Evolutionary conservation across 2,113 vertebrate species (phyloP).

Genomic region (Chamaea fasciata): DNA sequence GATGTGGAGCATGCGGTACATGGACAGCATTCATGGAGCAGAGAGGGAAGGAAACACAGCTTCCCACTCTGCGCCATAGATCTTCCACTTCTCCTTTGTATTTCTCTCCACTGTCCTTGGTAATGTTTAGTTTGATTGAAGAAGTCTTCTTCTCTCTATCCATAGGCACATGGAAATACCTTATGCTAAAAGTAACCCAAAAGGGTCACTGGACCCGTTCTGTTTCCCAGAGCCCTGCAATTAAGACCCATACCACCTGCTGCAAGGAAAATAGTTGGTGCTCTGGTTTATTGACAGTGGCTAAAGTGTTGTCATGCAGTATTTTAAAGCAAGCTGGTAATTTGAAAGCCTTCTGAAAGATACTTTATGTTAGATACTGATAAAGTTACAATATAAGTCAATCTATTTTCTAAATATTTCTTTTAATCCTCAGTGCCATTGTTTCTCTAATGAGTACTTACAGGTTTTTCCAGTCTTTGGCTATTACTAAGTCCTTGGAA

Average conservation of each 20-base stretch:
- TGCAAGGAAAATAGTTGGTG: neutral
- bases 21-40: neutral
- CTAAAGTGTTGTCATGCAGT: neutral
- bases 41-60: neutral
- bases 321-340: neutral
- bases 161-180: no score
- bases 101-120: neutral
- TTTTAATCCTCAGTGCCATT: neutral
- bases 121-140: neutral
- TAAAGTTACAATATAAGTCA: neutral
- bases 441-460: neutral
- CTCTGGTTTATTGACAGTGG: neutral
- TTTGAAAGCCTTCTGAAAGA: neutral
- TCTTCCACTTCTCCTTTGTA: neutral
- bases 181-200: neutral
- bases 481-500: neutral
- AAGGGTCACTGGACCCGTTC: neutral
- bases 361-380: neutral
- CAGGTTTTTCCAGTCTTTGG: neutral
- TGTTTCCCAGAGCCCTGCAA: neutral
- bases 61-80: neutral
- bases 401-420: neutral
- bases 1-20: neutral
- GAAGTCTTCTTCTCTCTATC: neutral
- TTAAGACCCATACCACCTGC: neutral